Evolutionary conservation across 2,113 vertebrate species (phyloP).

Genomic region (Eidolon helvum): DNA sequence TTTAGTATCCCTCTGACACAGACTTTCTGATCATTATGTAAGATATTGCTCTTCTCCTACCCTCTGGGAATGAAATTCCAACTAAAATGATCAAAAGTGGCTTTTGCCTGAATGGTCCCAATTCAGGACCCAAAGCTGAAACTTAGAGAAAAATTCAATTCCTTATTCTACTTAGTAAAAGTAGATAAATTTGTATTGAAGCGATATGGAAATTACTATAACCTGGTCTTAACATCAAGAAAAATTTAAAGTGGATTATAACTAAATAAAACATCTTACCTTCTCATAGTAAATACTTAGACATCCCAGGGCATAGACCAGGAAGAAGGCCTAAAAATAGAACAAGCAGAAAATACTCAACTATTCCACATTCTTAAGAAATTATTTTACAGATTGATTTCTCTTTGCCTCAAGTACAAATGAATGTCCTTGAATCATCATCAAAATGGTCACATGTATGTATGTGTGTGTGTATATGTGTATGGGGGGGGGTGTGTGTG

Average conservation of each 20-base stretch:
- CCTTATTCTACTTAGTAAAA: background rate
- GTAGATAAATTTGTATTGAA: background rate
- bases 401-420: background rate
- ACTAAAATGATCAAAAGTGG: background rate
- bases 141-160: background rate
- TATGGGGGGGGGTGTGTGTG: too few species aligned
- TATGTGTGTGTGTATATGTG: too few species aligned
- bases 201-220: background rate
- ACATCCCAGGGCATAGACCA: constrained; percentile 94
- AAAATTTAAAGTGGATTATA: background rate
- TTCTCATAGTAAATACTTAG: constrained; percentile 89
- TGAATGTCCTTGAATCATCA: background rate
- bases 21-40: background rate
- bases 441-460: background rate
- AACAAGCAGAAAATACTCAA: constrained; percentile 43
- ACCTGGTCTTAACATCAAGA: background rate
- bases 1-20: background rate
- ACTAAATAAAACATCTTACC: constrained; percentile 81
- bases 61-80: background rate
- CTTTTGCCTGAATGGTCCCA: background rate
- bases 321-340: constrained; percentile 93
- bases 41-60: background rate
- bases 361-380: background rate
- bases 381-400: background rate
- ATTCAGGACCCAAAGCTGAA: background rate